These are phyloP conservation scores for Rhincodon typus DNA, from an alignment of 2,797 vertebrate species.

Conservation along the genomic window DNA sequence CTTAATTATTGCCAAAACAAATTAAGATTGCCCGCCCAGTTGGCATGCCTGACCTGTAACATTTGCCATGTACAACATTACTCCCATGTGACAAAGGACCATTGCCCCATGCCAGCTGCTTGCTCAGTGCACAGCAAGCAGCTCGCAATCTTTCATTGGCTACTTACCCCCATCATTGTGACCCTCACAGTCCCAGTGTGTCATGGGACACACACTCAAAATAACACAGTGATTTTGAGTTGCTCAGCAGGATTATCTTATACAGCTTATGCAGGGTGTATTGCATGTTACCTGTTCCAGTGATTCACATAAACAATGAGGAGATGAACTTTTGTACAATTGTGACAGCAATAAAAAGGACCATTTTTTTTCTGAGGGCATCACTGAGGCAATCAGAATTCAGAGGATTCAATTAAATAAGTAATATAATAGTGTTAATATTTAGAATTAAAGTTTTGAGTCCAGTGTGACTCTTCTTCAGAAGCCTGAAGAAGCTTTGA, in stretches of 20 bases:
- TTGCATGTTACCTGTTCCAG: not conserved
- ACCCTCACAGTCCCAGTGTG: not conserved
- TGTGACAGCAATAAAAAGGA: not conserved
- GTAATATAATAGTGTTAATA: not conserved
- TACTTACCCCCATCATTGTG: not conserved
- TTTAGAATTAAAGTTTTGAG: not conserved
- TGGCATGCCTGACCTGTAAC: not conserved
- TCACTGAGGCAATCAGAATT: not conserved
- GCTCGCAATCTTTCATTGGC: not conserved
- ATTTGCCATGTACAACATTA: not conserved
- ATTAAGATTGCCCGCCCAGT: not conserved
- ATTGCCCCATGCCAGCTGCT: not conserved
- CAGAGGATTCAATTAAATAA: not conserved
- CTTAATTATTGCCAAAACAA: not conserved
- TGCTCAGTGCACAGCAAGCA: not conserved
- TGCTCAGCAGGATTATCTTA: not conserved
- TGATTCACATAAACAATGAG: not conserved
- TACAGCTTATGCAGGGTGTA: not conserved
- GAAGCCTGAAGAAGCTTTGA: too few species aligned
- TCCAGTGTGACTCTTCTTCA: too few species aligned
- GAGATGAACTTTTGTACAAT: not conserved
- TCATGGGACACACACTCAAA: not conserved
- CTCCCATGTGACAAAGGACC: not conserved
- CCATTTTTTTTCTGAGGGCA: not conserved
- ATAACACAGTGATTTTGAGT: not conserved